phyloP scores from a whole-genome alignment of 2,797 vertebrate genomes.

The Scleropages formosus region DNA sequence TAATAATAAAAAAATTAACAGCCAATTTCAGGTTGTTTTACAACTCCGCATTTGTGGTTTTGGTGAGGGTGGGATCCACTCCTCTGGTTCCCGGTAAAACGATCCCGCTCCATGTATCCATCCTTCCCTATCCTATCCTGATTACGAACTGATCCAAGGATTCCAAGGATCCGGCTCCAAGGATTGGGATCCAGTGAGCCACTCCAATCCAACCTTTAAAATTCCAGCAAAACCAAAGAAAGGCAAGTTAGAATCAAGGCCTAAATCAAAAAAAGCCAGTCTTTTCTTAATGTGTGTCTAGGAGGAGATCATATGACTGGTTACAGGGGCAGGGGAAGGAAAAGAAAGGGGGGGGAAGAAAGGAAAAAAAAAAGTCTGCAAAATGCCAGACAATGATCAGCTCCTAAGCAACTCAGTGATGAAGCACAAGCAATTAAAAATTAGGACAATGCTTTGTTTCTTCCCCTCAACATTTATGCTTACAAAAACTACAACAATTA shows the following conservation, averaged over 20 bases:
- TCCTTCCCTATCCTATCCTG: slow-evolving; percentile 98
- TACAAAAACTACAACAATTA: background rate
- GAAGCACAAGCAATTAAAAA: slow-evolving; percentile 63
- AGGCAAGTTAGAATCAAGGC: slow-evolving; percentile 95
- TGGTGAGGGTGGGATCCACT: slow-evolving; percentile 85
- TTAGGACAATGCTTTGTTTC: background rate
- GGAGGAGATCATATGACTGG: slow-evolving; percentile 80
- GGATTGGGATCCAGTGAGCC: slow-evolving; percentile 97
- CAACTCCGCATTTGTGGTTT: slow-evolving; percentile 57
- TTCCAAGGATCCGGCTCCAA: slow-evolving; percentile 98
- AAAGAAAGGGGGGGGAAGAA: too few species aligned
- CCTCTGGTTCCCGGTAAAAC: slow-evolving; percentile 89
- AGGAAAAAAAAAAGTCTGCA: slow-evolving; percentile 25
- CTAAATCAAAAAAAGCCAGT: slow-evolving; percentile 49
- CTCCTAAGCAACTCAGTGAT: slow-evolving; percentile 39
- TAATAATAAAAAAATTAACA: slow-evolving; percentile 26
- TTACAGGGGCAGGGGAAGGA: too few species aligned
- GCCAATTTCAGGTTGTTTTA: slow-evolving; percentile 76
- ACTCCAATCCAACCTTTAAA: slow-evolving; percentile 97
- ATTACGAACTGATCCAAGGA: slow-evolving; percentile 98
- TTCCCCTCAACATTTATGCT: background rate
- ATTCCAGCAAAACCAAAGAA: slow-evolving; percentile 99
- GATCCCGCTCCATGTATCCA: slow-evolving; percentile 98
- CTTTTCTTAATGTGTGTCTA: slow-evolving; percentile 53
- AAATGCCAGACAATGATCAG: slow-evolving; percentile 48